Evolutionary conservation across 2,888 invertebrate genomes (phyloP).

Genomic region (Erebia epiphron): DNA sequence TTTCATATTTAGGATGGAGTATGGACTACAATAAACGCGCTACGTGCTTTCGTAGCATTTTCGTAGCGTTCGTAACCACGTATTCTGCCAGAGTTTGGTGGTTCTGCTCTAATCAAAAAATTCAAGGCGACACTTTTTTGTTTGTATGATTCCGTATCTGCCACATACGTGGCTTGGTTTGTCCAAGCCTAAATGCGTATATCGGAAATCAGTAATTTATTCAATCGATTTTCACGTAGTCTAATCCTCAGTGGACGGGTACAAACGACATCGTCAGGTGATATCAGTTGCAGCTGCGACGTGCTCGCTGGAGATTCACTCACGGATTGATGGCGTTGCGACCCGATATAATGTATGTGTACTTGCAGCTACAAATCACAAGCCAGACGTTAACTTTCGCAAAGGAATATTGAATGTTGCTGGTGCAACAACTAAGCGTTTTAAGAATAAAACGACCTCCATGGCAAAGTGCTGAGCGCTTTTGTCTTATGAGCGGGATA

Average conservation of each 20-base stretch:
- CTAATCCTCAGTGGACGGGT: conserved; percentile 63
- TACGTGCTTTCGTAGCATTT: conserved; percentile 4
- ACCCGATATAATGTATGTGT: conserved; percentile 52
- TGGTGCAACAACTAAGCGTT: conserved; percentile 11
- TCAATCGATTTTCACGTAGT: conserved; percentile 53
- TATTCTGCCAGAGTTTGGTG: background rate
- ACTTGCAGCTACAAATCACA: conserved; percentile 57
- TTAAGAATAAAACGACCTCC: background rate
- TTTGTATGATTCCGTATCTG: no score
- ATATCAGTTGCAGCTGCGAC: conserved; percentile 69
- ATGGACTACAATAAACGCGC: background rate
- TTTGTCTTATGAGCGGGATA: no score
- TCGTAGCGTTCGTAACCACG: conserved; percentile 1
- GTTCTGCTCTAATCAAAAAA: no score
- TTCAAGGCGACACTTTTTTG: no score
- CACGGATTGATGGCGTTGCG: conserved; percentile 70
- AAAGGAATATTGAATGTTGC: conserved; percentile 18
- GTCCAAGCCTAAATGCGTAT: conserved; percentile 8
- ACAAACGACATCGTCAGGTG: conserved; percentile 74
- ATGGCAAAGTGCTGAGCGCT: no score
- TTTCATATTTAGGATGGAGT: no score
- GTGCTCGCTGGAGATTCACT: conserved; percentile 64
- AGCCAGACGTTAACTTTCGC: conserved; percentile 36
- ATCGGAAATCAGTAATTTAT: conserved; percentile 50
- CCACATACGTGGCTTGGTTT: no score